Evolutionary conservation across 2,888 invertebrate genomes (phyloP).

Genomic region (Oegoconia quadripuncta): DNA sequence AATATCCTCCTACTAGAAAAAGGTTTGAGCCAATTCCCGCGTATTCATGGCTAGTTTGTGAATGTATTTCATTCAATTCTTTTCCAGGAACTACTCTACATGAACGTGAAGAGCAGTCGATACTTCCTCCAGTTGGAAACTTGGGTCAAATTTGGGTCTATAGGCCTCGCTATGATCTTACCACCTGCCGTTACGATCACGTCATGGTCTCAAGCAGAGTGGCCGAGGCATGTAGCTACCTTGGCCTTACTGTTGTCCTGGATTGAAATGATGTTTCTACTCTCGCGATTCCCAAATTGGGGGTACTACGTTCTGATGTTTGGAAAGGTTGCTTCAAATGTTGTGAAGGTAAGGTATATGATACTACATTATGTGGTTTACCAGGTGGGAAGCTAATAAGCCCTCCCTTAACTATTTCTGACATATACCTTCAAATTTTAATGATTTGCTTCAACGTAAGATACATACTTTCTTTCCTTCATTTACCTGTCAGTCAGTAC

Average conservation of each 20-base stretch:
- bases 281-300: slow-evolving; percentile 78
- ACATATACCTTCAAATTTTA: too few species aligned
- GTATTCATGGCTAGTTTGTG: too few species aligned
- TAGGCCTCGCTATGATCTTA: slow-evolving; percentile 61
- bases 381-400: too few species aligned
- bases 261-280: slow-evolving; percentile 77
- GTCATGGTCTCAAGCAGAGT: slow-evolving; percentile 38
- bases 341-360: slow-evolving; percentile 67
- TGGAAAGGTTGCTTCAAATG: slow-evolving; percentile 78
- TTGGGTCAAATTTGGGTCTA: slow-evolving; percentile 75
- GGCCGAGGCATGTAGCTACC: slow-evolving; percentile 74
- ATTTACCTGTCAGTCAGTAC: too few species aligned
- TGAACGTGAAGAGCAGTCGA: slow-evolving; percentile 66
- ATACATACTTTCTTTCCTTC: too few species aligned
- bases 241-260: slow-evolving; percentile 74
- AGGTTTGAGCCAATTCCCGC: too few species aligned
- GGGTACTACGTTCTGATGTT: slow-evolving; percentile 81
- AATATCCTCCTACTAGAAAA: too few species aligned
- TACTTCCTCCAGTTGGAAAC: slow-evolving; percentile 77
- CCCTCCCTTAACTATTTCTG: too few species aligned
- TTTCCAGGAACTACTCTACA: slow-evolving; percentile 73
- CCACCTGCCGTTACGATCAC: slow-evolving; percentile 49
- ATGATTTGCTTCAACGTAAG: too few species aligned
- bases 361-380: neutral
- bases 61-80: neutral